Evolutionary conservation across 1,140 invertebrate species (phyloP).

Genomic region (Drosophila punjabiensis): DNA sequence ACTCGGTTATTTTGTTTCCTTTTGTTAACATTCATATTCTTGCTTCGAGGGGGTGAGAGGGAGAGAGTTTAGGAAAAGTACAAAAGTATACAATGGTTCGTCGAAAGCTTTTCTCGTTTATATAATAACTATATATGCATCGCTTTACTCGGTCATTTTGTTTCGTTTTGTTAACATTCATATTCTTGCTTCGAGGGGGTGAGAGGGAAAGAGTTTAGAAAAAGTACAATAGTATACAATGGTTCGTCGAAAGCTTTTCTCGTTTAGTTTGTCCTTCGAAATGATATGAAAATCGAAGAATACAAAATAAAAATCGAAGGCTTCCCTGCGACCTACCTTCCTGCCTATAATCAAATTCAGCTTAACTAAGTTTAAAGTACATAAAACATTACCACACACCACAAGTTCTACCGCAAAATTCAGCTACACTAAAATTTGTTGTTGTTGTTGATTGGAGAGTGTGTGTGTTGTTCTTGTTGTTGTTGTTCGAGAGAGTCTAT

Average conservation of each 20-base stretch:
- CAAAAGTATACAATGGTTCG: slow-evolving; percentile 79
- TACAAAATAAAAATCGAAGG: slow-evolving; percentile 13
- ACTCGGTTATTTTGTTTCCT: slow-evolving; percentile 42
- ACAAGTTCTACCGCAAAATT: slow-evolving; percentile 60
- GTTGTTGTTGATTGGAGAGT: slow-evolving; percentile 61
- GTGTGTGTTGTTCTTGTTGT: slow-evolving; percentile 3
- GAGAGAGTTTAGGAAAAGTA: slow-evolving; percentile 73
- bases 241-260: slow-evolving; percentile 73
- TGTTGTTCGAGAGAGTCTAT: slow-evolving; percentile 69
- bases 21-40: slow-evolving; percentile 51
- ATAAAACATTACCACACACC: slow-evolving; percentile 38
- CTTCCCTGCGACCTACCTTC: too few species aligned
- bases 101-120: slow-evolving; percentile 80
- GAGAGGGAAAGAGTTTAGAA: slow-evolving; percentile 59
- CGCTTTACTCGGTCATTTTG: slow-evolving; percentile 45
- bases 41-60: slow-evolving; percentile 32
- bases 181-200: slow-evolving; percentile 30
- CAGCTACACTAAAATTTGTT: slow-evolving; percentile 76
- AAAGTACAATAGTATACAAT: slow-evolving; percentile 84
- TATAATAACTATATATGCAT: slow-evolving; percentile 73
- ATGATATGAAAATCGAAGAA: slow-evolving; percentile 14
- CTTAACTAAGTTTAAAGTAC: slow-evolving; percentile 48
- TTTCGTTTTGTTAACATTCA: slow-evolving; percentile 47
- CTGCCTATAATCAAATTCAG: slow-evolving; percentile 45
- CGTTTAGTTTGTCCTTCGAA: slow-evolving; percentile 52